These are phyloP conservation scores for Procambarus virginalis DNA, from an alignment of 1,140 invertebrate genomes.

Conservation along the genomic window DNA sequence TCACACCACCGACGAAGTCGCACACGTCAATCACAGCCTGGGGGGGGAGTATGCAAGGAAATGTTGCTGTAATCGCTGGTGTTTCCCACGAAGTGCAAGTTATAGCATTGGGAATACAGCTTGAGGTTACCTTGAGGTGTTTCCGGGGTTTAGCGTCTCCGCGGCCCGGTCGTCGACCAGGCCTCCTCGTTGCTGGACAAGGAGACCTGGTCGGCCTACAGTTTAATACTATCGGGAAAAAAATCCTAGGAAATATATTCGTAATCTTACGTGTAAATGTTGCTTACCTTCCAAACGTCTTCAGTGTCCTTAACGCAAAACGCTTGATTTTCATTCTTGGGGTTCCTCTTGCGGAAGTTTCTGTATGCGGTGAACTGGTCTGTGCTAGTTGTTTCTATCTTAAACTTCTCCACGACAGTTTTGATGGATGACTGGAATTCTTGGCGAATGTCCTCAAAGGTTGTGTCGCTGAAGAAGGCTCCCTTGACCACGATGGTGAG, in stretches of 20 bases:
- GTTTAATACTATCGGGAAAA: too few species aligned
- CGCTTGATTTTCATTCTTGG: conserved; percentile 48
- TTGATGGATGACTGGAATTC: conserved; percentile 37
- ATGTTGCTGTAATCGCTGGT: background rate
- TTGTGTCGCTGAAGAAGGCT: conserved; percentile 44
- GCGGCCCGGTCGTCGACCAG: too few species aligned
- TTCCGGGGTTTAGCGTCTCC: too few species aligned
- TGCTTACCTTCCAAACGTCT: background rate
- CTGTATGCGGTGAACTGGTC: conserved; percentile 32
- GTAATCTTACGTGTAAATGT: too few species aligned
- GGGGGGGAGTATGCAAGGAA: background rate
- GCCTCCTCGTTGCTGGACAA: too few species aligned
- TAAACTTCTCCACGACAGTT: conserved; percentile 31
- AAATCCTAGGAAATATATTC: too few species aligned
- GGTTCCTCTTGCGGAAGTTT: conserved; percentile 36
- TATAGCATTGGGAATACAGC: background rate
- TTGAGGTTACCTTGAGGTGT: background rate
- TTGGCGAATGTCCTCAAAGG: background rate
- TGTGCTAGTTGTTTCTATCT: background rate
- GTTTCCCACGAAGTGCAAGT: background rate
- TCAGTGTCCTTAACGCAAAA: conserved; percentile 7
- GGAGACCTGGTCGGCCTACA: background rate
- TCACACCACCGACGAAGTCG: conserved; percentile 25
- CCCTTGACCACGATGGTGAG: conserved; percentile 11
- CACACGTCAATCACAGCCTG: conserved; percentile 29